Conservation (phyloP, 1,140 invertebrate species). For the Neuroterus valhalla region DNA sequence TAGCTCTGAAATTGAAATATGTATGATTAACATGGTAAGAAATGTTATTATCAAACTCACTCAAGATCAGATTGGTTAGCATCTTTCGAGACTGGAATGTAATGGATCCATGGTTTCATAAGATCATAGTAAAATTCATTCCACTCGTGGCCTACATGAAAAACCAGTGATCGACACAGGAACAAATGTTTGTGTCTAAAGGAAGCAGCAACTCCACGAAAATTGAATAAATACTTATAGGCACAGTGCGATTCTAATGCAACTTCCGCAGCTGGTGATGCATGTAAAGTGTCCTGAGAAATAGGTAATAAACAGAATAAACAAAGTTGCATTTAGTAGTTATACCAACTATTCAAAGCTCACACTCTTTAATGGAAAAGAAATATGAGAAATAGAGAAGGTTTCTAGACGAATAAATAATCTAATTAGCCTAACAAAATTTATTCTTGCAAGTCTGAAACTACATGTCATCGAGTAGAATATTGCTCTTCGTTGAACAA, state of each 20-base stretch:
- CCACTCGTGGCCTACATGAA: conserved; percentile 97
- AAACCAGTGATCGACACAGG: conserved; percentile 94
- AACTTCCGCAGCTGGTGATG: conserved; percentile 89
- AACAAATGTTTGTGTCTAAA: conserved; percentile 98
- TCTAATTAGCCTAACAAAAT: too few relatives aligned
- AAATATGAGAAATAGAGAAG: too few relatives aligned
- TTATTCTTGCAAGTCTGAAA: too few relatives aligned
- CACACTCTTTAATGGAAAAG: too few relatives aligned
- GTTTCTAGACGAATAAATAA: too few relatives aligned
- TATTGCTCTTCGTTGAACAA: too few relatives aligned
- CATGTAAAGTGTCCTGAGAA: conserved; percentile 88
- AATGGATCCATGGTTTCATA: conserved; percentile 97
- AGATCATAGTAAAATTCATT: conserved; percentile 95
- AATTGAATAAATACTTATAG: conserved; percentile 97
- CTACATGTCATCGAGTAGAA: too few relatives aligned
- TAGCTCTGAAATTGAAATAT: conserved; percentile 15
- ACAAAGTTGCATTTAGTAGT: neutral
- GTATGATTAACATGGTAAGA: conserved; percentile 12
- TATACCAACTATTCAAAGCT: too few relatives aligned
- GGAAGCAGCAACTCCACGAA: conserved; percentile 96
- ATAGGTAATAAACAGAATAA: conserved; percentile 19
- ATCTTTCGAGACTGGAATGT: conserved; percentile 88
- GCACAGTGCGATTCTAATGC: conserved; percentile 94
- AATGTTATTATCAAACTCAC: conserved; percentile 58
- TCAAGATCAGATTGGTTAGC: conserved; percentile 81